Conservation (phyloP, 2,113 vertebrate genomes). For the Callopanchax toddi region DNA sequence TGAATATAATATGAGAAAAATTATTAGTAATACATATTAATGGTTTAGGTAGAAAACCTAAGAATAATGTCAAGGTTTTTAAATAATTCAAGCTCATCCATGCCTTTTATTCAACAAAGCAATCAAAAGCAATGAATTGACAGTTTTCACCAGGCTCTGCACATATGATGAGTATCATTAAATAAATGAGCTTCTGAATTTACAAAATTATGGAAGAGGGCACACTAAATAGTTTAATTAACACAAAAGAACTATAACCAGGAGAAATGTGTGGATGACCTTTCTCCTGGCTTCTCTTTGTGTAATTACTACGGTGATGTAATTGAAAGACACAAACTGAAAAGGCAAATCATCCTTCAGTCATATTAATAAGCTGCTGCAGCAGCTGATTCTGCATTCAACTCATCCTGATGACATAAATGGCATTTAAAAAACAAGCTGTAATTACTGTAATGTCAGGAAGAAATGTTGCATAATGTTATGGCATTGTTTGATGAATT, state of each 20-base stretch:
- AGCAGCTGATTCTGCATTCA: slow-evolving; percentile 10
- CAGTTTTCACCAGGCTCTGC: slow-evolving; percentile 3
- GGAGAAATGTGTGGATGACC: slow-evolving; percentile 18
- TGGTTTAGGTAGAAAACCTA: no score
- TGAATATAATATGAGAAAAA: no score
- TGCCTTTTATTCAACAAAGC: background rate
- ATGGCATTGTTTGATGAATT: slow-evolving; percentile 28
- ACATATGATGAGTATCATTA: slow-evolving; percentile 42
- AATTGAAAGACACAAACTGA: slow-evolving; percentile 38
- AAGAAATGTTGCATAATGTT: slow-evolving; percentile 28
- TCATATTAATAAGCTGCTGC: slow-evolving; percentile 20
- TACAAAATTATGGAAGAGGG: slow-evolving; percentile 16
- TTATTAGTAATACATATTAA: no score
- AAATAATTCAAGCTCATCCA: background rate
- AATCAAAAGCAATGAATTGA: background rate
- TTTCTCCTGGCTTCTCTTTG: slow-evolving; percentile 27
- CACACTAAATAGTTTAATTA: slow-evolving; percentile 6
- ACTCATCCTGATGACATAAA: slow-evolving; percentile 18
- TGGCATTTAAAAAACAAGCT: slow-evolving; percentile 26
- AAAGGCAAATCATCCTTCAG: slow-evolving; percentile 29
- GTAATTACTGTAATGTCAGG: slow-evolving; percentile 46
- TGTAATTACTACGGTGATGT: slow-evolving; percentile 34
- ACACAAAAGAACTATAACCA: slow-evolving; percentile 21
- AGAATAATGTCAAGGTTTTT: background rate
- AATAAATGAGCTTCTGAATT: slow-evolving; percentile 43